A percentile compares a stretch with the other conserved stretches of the same genome.
These are phyloP conservation scores for Pocota personata DNA, from an alignment of 2,888 invertebrate species.

Conservation along the genomic window DNA sequence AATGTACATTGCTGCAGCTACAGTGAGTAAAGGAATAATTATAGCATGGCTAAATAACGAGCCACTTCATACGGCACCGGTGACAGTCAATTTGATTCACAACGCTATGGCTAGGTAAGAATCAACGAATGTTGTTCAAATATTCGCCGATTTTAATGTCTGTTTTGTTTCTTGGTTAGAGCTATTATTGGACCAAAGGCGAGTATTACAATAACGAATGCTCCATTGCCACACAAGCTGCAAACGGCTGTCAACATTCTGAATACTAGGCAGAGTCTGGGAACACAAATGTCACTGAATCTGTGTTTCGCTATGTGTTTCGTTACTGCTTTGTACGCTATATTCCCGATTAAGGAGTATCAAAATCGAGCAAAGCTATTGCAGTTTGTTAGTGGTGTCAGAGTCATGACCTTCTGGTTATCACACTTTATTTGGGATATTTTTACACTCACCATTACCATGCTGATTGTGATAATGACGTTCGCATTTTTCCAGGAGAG, in stretches of 20 bases:
- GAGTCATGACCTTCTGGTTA: constrained; percentile 88
- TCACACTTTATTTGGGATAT: constrained; percentile 85
- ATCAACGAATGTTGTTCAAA: background rate
- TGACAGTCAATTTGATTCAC: constrained; percentile 87
- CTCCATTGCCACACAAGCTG: constrained; percentile 87
- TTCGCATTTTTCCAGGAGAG: constrained; percentile 87
- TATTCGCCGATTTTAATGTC: background rate
- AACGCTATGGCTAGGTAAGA: constrained; percentile 85
- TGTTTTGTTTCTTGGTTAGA: constrained; percentile 50
- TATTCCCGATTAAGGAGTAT: constrained; percentile 87
- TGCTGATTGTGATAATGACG: constrained; percentile 86
- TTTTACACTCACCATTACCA: constrained; percentile 86
- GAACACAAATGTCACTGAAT: constrained; percentile 87
- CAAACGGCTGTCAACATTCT: too few relatives aligned
- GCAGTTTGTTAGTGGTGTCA: constrained; percentile 90
- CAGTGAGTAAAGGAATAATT: constrained; percentile 81
- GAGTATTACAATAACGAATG: constrained; percentile 84
- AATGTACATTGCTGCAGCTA: constrained; percentile 85
- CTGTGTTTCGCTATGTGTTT: constrained; percentile 91
- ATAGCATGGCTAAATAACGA: constrained; percentile 91
- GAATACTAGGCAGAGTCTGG: too few relatives aligned
- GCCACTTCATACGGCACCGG: constrained; percentile 89
- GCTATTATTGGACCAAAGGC: constrained; percentile 72
- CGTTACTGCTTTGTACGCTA: constrained; percentile 86
- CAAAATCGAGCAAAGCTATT: constrained; percentile 89